Percentiles rank a stretch among this genome's conserved stretches.
These are phyloP conservation scores for Digitonthophagus gazella DNA, from an alignment of 2,888 invertebrate genomes.

Conservation along the genomic window DNA sequence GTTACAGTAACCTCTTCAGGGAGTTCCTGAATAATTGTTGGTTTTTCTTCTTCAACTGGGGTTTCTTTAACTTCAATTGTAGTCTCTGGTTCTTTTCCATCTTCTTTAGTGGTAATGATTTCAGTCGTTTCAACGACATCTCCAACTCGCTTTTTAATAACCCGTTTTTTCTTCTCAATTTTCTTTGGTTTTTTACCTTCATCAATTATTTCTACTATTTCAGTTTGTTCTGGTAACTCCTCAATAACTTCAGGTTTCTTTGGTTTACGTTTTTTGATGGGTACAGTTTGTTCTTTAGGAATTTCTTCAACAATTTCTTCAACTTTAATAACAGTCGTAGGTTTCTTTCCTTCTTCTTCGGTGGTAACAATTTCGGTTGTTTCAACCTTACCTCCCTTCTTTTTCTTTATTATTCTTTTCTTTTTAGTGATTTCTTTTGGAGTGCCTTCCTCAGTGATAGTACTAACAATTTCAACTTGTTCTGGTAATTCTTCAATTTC, in stretches of 20 bases:
- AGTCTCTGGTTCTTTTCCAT: conserved; percentile 39
- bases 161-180: conserved; percentile 42
- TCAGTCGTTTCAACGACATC: conserved; percentile 44
- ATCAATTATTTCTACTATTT: conserved; percentile 41
- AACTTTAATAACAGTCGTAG: conserved; percentile 47
- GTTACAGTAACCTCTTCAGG: conserved; percentile 37
- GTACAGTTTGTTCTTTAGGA: conserved; percentile 42
- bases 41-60: conserved; percentile 33
- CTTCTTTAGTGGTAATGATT: conserved; percentile 42
- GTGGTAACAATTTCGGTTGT: conserved; percentile 53
- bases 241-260: conserved; percentile 38
- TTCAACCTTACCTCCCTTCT: conserved; percentile 49
- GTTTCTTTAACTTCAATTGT: conserved; percentile 35
- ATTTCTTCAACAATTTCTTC: conserved; percentile 37
- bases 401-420: conserved; percentile 44
- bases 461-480: conserved; percentile 40
- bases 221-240: conserved; percentile 18
- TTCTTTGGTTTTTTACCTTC: conserved; percentile 37
- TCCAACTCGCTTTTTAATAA: conserved; percentile 45
- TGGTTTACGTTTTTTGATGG: conserved; percentile 29
- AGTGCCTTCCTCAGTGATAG: conserved; percentile 46
- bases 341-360: conserved; percentile 47
- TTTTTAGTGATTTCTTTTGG: conserved; percentile 39
- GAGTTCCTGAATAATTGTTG: conserved; percentile 27
- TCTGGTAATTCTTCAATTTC: conserved; percentile 40